Conservation (phyloP, 2,797 vertebrate species). For the Cryptoprocta ferox region DNA sequence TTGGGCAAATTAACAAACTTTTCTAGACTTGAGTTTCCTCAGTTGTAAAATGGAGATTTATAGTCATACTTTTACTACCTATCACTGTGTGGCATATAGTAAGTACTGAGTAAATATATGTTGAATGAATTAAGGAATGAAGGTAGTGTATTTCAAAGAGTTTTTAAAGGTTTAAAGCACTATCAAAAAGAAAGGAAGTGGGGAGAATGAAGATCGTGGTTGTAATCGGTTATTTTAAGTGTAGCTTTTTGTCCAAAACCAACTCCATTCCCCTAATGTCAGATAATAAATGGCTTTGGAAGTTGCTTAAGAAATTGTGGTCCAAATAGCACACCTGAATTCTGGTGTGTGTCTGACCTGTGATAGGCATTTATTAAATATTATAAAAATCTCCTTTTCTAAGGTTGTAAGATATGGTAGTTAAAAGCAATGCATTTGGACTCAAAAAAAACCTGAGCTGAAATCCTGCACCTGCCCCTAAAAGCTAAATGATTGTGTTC, state of each 20-base stretch:
- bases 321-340: neutral
- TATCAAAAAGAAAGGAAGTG: neutral
- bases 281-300: neutral
- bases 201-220: neutral
- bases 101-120: neutral
- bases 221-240: neutral
- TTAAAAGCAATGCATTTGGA: constrained; percentile 31
- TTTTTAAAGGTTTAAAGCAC: constrained; percentile 26
- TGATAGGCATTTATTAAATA: constrained; percentile 22
- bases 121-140: neutral
- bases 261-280: neutral
- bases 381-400: neutral
- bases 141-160: constrained; percentile 3
- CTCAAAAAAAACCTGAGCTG: neutral
- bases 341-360: neutral
- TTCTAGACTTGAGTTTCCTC: constrained; percentile 8
- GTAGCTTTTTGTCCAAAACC: neutral
- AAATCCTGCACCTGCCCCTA: neutral
- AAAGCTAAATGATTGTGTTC: neutral
- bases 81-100: neutral
- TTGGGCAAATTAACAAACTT: constrained; percentile 15
- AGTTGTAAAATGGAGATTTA: neutral
- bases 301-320: neutral
- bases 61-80: neutral
- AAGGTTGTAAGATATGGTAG: neutral